Conservation (phyloP, 2,797 vertebrate species). For the Sphenopsis melanotis region DNA sequence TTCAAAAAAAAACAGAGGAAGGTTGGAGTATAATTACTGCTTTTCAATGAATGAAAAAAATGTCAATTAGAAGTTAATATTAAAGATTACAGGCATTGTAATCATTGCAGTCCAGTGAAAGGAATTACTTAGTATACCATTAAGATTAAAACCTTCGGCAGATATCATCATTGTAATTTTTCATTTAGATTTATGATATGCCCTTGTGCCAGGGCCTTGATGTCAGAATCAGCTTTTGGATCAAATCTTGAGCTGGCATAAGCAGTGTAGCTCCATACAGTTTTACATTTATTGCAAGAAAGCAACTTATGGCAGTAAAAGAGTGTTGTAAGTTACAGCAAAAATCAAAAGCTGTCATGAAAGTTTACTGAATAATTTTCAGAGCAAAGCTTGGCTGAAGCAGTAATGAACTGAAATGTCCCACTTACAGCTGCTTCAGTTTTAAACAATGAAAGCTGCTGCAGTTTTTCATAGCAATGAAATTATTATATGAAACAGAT, state of each 20-base stretch:
- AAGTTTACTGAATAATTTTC: constrained; percentile 51
- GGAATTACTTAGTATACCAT: background rate
- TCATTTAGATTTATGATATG: background rate
- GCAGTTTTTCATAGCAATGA: background rate
- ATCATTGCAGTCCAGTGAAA: background rate
- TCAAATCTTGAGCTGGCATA: constrained; percentile 11
- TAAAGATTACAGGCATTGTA: background rate
- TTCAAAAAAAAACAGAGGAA: background rate
- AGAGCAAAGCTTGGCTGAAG: background rate
- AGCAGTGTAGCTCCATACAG: background rate
- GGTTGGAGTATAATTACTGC: background rate
- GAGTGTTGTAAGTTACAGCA: constrained; percentile 22
- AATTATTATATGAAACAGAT: background rate
- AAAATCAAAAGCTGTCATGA: constrained; percentile 45
- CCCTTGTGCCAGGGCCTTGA: constrained; percentile 18
- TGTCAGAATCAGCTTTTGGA: constrained; percentile 31
- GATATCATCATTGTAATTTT: background rate
- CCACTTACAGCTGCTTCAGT: constrained; percentile 1
- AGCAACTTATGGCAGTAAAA: constrained; percentile 42
- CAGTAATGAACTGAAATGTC: constrained; percentile 27
- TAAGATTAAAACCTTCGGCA: background rate
- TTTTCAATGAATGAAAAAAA: background rate
- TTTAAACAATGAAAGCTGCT: constrained; percentile 20
- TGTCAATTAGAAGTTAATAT: background rate
- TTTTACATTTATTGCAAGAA: constrained; percentile 51